A percentile compares a stretch with the other conserved stretches of the same genome.
phyloP scores from a whole-genome alignment of 2,888 invertebrate species.

The Leptothorax acervorum region DNA sequence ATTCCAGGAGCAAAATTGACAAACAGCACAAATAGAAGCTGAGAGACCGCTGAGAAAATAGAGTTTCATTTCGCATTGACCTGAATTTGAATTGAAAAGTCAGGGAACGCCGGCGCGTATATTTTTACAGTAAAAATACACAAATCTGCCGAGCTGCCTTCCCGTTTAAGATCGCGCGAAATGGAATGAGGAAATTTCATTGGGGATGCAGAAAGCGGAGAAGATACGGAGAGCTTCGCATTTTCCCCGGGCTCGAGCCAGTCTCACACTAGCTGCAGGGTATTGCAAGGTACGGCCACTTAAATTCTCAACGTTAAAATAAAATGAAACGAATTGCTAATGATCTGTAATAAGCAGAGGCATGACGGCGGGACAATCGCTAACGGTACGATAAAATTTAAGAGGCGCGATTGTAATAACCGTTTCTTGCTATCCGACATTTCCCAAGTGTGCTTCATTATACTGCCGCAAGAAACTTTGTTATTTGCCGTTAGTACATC shows the following conservation, averaged over 20 bases:
- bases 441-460: conserved; percentile 38
- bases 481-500: conserved; percentile 11
- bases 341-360: conserved; percentile 36
- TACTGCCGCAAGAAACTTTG: conserved; percentile 12
- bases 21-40: conserved; percentile 7
- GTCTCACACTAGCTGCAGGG: background rate
- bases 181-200: conserved; percentile 43
- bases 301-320: conserved; percentile 35
- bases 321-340: conserved; percentile 46
- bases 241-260: conserved; percentile 7
- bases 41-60: conserved; percentile 13
- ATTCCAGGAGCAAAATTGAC: conserved; percentile 30
- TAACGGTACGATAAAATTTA: conserved; percentile 49
- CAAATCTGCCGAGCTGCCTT: conserved; percentile 39
- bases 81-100: conserved; percentile 40
- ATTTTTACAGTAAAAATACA: conserved; percentile 33
- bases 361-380: conserved; percentile 42
- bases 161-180: conserved; percentile 38
- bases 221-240: conserved; percentile 18
- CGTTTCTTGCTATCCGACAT: conserved; percentile 25
- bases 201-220: conserved; percentile 15
- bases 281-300: background rate
- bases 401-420: conserved; percentile 39
- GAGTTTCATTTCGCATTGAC: conserved; percentile 46
- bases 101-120: background rate